phyloP scores from a whole-genome alignment of 1,140 invertebrate species.

The Drosophila ogumai region DNA sequence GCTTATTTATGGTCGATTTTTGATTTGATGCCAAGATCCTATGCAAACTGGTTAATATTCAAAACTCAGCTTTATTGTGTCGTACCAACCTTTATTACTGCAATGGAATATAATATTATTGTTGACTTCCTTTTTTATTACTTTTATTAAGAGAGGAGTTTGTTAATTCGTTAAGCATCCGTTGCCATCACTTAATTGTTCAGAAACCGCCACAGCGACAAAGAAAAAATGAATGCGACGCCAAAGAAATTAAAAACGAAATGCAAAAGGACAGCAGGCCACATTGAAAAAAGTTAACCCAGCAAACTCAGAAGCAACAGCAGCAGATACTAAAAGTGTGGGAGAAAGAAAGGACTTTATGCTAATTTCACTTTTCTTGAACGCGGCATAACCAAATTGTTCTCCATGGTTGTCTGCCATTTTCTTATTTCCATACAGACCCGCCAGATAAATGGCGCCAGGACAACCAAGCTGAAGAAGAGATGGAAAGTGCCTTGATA shows the following conservation, averaged over 20 bases:
- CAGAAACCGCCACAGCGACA: conserved; percentile 16
- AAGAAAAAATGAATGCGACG: conserved; percentile 29
- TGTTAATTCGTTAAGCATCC: conserved; percentile 29
- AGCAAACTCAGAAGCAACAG: conserved; percentile 31
- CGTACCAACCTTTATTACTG: background rate
- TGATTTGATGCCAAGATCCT: too few species aligned
- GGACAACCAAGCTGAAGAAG: conserved; percentile 26
- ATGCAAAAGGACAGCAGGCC: conserved; percentile 50
- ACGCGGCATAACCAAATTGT: conserved; percentile 70
- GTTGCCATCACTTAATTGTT: conserved; percentile 49
- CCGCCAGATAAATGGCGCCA: conserved; percentile 64
- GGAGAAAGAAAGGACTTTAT: conserved; percentile 59
- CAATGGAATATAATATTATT: background rate
- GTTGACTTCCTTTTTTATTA: background rate
- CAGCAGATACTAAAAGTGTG: conserved; percentile 32
- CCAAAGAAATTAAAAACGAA: conserved; percentile 62
- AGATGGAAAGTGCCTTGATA: conserved; percentile 13
- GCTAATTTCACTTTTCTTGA: conserved; percentile 79
- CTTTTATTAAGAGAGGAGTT: background rate
- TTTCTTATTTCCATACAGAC: conserved; percentile 22
- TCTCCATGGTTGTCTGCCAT: conserved; percentile 42
- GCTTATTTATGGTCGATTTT: too few species aligned
- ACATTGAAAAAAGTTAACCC: conserved; percentile 54
- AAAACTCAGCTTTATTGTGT: background rate
- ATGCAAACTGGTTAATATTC: too few species aligned